phyloP scores from a whole-genome alignment of 1,140 invertebrate species.

The Caenorhabditis remanei region DNA sequence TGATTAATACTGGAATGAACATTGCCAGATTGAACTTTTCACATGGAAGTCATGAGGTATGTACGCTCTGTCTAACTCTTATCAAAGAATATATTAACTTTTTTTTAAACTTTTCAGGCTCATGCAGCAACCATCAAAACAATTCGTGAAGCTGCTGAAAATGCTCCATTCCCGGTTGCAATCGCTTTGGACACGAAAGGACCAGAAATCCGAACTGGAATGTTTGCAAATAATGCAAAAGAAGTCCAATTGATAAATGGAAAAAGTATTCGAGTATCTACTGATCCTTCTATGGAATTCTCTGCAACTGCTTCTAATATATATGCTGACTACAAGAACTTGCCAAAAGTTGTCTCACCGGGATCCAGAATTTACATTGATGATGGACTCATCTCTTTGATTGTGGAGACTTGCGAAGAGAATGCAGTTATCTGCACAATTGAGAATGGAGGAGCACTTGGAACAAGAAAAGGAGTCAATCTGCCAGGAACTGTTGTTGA shows the following conservation, averaged over 20 bases:
- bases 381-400: slow-evolving; percentile 95
- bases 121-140: slow-evolving; percentile 80
- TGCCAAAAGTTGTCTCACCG: slow-evolving; percentile 89
- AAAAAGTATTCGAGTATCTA: slow-evolving; percentile 88
- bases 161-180: slow-evolving; percentile 71
- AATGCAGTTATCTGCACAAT: slow-evolving; percentile 85
- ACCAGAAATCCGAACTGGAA: slow-evolving; percentile 81
- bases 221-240: slow-evolving; percentile 78
- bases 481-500: slow-evolving; percentile 95
- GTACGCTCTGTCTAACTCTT: too few species aligned
- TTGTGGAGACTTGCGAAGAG: slow-evolving; percentile 81
- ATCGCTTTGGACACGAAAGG: slow-evolving; percentile 82
- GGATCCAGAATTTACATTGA: slow-evolving; percentile 92
- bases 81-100: too few species aligned
- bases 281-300: slow-evolving; percentile 88
- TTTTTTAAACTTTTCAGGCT: slow-evolving; percentile 77
- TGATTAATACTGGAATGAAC: slow-evolving; percentile 99
- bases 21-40: slow-evolving; percentile 89
- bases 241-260: slow-evolving; percentile 92
- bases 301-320: slow-evolving; percentile 84
- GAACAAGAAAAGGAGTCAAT: slow-evolving; percentile 95
- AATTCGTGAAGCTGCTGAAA: slow-evolving; percentile 79
- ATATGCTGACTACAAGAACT: slow-evolving; percentile 93
- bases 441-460: slow-evolving; percentile 95
- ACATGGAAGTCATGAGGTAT: slow-evolving; percentile 66